These are phyloP conservation scores for Limnodromus scolopaceus DNA, from an alignment of 2,797 vertebrate genomes.

Conservation along the genomic window DNA sequence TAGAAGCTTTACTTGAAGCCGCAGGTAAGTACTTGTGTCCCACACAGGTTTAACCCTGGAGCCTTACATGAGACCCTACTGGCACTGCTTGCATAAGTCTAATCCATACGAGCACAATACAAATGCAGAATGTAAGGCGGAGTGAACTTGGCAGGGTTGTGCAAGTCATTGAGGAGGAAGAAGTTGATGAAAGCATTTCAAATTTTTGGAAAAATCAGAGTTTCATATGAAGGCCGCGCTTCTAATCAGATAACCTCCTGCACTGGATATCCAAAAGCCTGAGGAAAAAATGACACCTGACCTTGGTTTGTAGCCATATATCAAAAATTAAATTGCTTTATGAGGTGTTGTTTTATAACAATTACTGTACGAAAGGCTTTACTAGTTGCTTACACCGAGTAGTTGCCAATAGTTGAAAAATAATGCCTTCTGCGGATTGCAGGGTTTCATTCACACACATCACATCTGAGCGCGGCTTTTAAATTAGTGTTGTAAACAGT, in stretches of 20 bases:
- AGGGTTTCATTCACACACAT: not conserved
- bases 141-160: not conserved
- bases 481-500: rapidly evolving
- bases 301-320: not conserved
- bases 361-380: not conserved
- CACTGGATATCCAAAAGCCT: rapidly evolving
- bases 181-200: rapidly evolving
- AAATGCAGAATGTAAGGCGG: rapidly evolving
- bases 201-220: not conserved
- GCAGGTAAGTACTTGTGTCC: slow-evolving; percentile 71
- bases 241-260: rapidly evolving
- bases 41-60: not conserved
- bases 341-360: not conserved
- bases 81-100: not conserved
- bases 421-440: rapidly evolving
- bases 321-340: not conserved
- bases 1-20: slow-evolving; percentile 86
- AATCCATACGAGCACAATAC: not conserved
- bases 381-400: not conserved
- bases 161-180: rapidly evolving
- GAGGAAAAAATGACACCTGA: rapidly evolving
- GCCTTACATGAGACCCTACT: rapidly evolving
- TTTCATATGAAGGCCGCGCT: rapidly evolving
- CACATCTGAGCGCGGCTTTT: not conserved
- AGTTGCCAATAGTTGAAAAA: not conserved